Percentiles rank a stretch among this genome's conserved stretches.
phyloP scores from a whole-genome alignment of 2,113 vertebrate species.

The Rousettus leschenaultii region DNA sequence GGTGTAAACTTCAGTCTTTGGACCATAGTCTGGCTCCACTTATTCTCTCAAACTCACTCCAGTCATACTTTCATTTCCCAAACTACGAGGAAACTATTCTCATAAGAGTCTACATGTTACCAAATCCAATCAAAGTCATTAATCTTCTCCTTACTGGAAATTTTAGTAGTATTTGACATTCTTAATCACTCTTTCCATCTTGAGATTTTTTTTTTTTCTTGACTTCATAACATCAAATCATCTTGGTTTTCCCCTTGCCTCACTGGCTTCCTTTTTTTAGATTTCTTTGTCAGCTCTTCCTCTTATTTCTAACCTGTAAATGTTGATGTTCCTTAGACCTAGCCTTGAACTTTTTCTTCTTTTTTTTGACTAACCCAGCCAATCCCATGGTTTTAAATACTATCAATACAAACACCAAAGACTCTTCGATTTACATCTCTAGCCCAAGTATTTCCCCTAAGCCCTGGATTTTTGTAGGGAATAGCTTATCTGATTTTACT shows the following conservation, averaged over 20 bases:
- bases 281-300: neutral
- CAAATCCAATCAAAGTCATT: neutral
- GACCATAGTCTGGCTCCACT: neutral
- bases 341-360: neutral
- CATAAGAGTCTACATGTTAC: neutral
- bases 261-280: neutral
- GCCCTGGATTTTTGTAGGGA: neutral
- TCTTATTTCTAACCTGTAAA: neutral
- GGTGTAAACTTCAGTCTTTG: neutral
- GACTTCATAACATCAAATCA: neutral
- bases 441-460: neutral
- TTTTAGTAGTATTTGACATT: neutral
- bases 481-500: neutral
- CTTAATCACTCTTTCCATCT: neutral
- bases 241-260: neutral
- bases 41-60: neutral
- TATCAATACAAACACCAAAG: neutral
- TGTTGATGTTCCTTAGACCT: neutral
- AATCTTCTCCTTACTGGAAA: neutral
- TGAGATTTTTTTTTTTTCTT: neutral
- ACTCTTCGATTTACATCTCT: neutral
- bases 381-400: neutral
- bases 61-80: neutral
- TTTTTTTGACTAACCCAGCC: neutral
- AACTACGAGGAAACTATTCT: neutral